Conservation (phyloP, 2,113 vertebrate species). For the Eira barbara region DNA sequence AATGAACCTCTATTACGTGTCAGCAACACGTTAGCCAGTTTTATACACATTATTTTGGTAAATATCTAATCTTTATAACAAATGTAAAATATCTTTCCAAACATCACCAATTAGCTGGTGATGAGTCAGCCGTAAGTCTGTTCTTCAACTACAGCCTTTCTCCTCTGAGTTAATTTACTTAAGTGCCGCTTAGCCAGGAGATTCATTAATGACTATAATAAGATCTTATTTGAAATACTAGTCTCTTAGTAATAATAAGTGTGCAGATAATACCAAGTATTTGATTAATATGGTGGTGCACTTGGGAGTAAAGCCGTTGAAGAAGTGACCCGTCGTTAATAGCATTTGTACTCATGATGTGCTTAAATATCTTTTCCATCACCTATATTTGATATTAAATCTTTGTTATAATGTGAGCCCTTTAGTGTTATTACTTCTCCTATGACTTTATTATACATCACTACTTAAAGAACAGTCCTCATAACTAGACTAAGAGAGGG, state of each 20-base stretch:
- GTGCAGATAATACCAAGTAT: not conserved
- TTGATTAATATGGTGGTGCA: not conserved
- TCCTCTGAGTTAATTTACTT: not conserved
- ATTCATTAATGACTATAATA: not conserved
- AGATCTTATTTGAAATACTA: slow-evolving; percentile 44
- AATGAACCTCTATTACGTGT: not conserved
- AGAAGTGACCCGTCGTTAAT: not conserved
- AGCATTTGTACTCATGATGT: slow-evolving; percentile 11
- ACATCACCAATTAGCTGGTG: not conserved
- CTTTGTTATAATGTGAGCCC: not conserved
- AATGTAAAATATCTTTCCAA: slow-evolving; percentile 16
- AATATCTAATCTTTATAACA: not conserved
- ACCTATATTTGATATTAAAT: slow-evolving; percentile 29
- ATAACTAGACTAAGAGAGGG: slow-evolving; percentile 7
- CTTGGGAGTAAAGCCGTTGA: not conserved
- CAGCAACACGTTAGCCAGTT: not conserved
- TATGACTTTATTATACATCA: not conserved
- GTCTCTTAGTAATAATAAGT: not conserved
- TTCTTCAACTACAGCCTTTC: not conserved
- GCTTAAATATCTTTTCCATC: slow-evolving; percentile 27
- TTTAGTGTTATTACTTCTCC: not conserved
- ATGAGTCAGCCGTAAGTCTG: not conserved
- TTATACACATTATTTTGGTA: not conserved
- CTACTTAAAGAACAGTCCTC: not conserved
- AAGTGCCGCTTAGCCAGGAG: not conserved